Evolutionary conservation across 1,140 invertebrate genomes (phyloP).

Genomic region (Macrobrachium rosenbergii): DNA sequence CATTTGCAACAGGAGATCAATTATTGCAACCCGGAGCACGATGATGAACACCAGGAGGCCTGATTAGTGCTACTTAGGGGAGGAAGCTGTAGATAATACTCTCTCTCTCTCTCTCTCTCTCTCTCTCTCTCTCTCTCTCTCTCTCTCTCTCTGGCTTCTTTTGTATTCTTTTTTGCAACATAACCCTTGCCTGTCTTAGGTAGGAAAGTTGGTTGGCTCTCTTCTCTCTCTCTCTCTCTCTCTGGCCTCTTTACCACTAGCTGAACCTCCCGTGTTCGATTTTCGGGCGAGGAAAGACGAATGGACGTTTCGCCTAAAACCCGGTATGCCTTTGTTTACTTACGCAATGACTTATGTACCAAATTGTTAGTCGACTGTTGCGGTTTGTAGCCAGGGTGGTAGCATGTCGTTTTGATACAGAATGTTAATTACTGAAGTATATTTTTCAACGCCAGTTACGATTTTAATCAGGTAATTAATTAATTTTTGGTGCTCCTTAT

Average conservation of each 20-base stretch:
- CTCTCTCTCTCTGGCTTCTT: slow-evolving; percentile 41
- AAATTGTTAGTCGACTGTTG: too few relatives aligned
- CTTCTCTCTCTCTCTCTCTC: slow-evolving; percentile 4
- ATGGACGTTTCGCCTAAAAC: too few relatives aligned
- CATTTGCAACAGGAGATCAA: slow-evolving; percentile 55
- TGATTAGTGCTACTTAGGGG: slow-evolving; percentile 15
- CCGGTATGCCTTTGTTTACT: not conserved
- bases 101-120: slow-evolving; percentile 4
- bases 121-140: slow-evolving; percentile 16
- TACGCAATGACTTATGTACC: slow-evolving; percentile 1
- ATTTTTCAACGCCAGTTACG: too few relatives aligned
- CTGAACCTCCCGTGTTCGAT: too few relatives aligned
- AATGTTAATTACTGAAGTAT: too few relatives aligned
- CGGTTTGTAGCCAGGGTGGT: too few relatives aligned
- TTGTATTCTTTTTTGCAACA: slow-evolving; percentile 10
- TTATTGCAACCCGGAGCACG: slow-evolving; percentile 29
- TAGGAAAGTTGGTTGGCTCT: slow-evolving; percentile 1
- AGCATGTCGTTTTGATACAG: too few relatives aligned
- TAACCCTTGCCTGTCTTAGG: not conserved
- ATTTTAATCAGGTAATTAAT: too few relatives aligned
- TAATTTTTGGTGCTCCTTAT: too few relatives aligned
- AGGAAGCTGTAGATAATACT: not conserved
- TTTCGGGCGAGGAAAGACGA: too few relatives aligned
- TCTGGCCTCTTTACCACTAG: not conserved
- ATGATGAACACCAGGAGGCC: slow-evolving; percentile 38